Base-by-base conservation (phyloP, 2,888 invertebrate species). In the Acronicta leporina region DNA sequence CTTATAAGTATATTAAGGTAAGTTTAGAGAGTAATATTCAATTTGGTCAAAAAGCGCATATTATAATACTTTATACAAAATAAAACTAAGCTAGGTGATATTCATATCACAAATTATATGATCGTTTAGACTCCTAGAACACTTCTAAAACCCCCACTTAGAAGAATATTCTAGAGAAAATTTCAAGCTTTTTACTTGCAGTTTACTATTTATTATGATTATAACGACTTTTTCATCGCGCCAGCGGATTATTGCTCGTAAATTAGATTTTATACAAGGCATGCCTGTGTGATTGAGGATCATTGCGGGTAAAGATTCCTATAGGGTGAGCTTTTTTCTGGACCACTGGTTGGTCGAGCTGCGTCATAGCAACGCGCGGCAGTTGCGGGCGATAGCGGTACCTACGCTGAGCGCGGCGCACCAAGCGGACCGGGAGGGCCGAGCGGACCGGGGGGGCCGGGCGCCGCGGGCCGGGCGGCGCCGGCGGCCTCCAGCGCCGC, bases 21-120 rank as follows among this genome's bases (percentile, higher is more conserved):
- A 62, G 54, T 46, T 25, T 9, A 30, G 43, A 35, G 11, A 15
- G 52, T 16, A 5, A 46, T 45, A n/a, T 50, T 43, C 4, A 51
- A 56, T 70, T 71, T 73, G 61, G 71, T 71, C 63, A 52, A 44
- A 62, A 73, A 58, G 50, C 46, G 51, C 40, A n/a, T 15, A 20
- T 20, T 48, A 30, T 25, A 16, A 20, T 47, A 56, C 38, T 40
- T 41, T 54, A 45, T 27, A 59, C 41, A 49, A 50, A 61, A 48
- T 61, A 44, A 68, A 45, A 10, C 47, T 43, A 61, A 51, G 46
- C 53, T 56, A 59, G 35, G 35, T 41, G 35, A 47, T 27, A 16
- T n/a, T 46, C 16, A 50, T 54, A 64, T 64, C 61, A 56, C 55
- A 54, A 35, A 35, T 30, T 30, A 27, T 30, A 27, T 30, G 30